Evolutionary conservation across 2,888 invertebrate genomes (phyloP).

Genomic region (Chrysolina oricalcia): DNA sequence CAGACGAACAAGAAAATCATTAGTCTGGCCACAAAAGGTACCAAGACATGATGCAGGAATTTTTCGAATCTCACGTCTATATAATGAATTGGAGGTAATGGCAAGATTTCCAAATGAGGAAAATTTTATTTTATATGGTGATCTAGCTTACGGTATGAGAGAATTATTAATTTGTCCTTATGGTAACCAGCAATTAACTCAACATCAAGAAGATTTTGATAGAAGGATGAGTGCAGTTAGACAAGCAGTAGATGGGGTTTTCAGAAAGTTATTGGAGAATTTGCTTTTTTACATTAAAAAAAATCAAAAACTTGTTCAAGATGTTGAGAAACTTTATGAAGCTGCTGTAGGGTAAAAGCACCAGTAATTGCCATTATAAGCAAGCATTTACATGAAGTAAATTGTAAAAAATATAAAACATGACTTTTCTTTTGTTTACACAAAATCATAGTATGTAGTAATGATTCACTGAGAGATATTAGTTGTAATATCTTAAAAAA

Average conservation of each 20-base stretch:
- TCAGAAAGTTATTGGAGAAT: conserved; percentile 48
- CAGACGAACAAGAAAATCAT: too few species aligned
- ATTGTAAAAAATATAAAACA: too few species aligned
- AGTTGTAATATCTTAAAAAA: too few species aligned
- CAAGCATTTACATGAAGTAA: too few species aligned
- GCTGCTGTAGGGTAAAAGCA: too few species aligned
- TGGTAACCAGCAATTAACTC: conserved; percentile 27
- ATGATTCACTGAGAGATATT: too few species aligned
- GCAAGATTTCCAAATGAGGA: conserved; percentile 37
- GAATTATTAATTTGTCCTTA: conserved; percentile 36
- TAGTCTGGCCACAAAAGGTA: too few species aligned
- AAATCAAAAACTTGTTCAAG: conserved; percentile 51
- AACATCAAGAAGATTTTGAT: conserved; percentile 43
- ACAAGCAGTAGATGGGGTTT: conserved; percentile 54
- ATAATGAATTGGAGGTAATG: conserved; percentile 42
- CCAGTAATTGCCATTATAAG: too few species aligned
- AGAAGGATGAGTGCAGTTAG: conserved; percentile 42
- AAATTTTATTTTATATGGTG: conserved; percentile 46
- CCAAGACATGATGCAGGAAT: conserved; percentile 51
- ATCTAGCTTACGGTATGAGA: conserved; percentile 43
- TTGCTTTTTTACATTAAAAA: conserved; percentile 52
- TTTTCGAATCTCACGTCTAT: conserved; percentile 39
- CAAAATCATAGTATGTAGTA: too few species aligned
- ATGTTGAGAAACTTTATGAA: too few species aligned
- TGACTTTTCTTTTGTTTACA: too few species aligned